Conservation (phyloP, 1,140 invertebrate species). For the Eulimnadia texana region DNA sequence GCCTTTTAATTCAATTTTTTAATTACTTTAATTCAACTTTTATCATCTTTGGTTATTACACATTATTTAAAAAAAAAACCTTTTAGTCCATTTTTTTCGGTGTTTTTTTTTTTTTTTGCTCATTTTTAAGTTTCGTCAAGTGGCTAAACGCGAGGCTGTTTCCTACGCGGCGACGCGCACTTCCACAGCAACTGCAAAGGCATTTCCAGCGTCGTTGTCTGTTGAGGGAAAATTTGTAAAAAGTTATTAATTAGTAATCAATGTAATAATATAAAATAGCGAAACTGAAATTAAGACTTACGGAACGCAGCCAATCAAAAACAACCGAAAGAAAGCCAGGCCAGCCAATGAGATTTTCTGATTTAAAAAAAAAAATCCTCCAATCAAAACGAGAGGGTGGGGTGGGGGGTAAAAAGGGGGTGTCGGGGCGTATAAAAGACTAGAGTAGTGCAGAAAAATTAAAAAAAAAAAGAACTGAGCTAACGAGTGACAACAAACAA, state of each 20-base stretch:
- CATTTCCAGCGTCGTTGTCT: slow-evolving; percentile 14
- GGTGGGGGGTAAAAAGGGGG: neutral
- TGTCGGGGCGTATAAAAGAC: neutral
- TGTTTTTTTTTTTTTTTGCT: too few species aligned
- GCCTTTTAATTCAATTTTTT: too few species aligned
- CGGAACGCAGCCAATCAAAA: too few species aligned
- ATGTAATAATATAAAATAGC: neutral
- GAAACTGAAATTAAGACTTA: neutral
- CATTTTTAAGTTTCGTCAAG: too few species aligned
- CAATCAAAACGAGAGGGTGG: neutral
- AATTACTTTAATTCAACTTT: too few species aligned
- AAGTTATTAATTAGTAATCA: neutral
- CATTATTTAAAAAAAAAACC: too few species aligned
- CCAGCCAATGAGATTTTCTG: neutral
- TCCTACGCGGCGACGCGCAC: slow-evolving; percentile 13
- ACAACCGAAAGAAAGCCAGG: neutral
- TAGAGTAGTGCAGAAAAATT: neutral
- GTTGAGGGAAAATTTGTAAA: neutral
- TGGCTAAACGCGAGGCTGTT: slow-evolving; percentile 3
- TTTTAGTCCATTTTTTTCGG: too few species aligned
- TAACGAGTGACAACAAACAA: neutral
- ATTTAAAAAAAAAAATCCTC: neutral
- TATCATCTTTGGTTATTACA: too few species aligned
- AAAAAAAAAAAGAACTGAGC: neutral
- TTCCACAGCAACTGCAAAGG: slow-evolving; percentile 13